phyloP scores from a whole-genome alignment of 2,797 vertebrate genomes.

The Typhlichthys subterraneus region DNA sequence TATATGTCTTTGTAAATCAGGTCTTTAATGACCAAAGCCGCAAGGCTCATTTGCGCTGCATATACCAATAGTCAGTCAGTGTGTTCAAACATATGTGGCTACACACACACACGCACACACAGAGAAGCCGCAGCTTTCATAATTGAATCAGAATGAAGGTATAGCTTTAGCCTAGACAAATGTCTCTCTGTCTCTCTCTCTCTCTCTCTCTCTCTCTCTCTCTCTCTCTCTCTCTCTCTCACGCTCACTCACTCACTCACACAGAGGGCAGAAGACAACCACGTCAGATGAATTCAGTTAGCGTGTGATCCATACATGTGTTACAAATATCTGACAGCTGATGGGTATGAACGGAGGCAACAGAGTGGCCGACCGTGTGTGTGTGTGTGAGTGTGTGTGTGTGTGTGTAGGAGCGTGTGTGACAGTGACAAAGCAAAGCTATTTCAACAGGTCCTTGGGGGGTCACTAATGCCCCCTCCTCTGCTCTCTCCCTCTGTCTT shows the following conservation, averaged over 20 bases:
- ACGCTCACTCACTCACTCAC: constrained; percentile 11
- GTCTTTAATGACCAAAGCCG: constrained; percentile 62
- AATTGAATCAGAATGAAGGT: constrained; percentile 59
- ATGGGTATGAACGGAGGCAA: constrained; percentile 53
- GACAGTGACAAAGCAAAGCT: constrained; percentile 56
- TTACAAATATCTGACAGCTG: constrained; percentile 66
- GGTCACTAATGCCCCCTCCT: constrained; percentile 36
- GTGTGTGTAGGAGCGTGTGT: constrained; percentile 1
- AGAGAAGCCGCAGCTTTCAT: constrained; percentile 50
- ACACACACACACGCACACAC: constrained; percentile 1
- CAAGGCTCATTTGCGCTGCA: constrained; percentile 61
- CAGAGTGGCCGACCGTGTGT: background rate
- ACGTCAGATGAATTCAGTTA: constrained; percentile 47
- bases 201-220: too few species aligned
- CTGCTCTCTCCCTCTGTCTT: background rate
- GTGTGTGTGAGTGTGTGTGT: constrained; percentile 8
- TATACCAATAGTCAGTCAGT: constrained; percentile 50
- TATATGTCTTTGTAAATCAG: constrained; percentile 41
- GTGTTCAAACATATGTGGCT: constrained; percentile 60
- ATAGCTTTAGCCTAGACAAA: constrained; percentile 54
- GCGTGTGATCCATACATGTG: constrained; percentile 64
- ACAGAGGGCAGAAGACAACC: constrained; percentile 32
- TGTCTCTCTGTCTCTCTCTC: constrained; percentile 18
- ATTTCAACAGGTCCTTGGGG: constrained; percentile 43
- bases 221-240: too few species aligned